Conservation (phyloP, 1,140 invertebrate species). For the Cyphomyrmex costatus region DNA sequence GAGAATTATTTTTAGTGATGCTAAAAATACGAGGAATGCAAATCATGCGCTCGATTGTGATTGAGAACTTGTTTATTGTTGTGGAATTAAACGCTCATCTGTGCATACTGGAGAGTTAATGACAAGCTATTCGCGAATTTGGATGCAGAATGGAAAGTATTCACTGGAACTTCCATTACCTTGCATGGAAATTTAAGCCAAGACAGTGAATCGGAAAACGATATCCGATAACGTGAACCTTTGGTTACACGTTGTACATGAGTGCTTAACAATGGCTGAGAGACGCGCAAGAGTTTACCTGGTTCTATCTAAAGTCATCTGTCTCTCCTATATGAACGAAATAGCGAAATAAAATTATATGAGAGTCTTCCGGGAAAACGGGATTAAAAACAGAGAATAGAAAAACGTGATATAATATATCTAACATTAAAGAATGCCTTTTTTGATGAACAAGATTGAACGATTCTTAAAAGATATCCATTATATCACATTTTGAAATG, state of each 20-base stretch:
- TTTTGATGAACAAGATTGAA: background rate
- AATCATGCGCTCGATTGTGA: conserved; percentile 11
- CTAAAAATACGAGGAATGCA: conserved; percentile 11
- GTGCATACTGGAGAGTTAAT: conserved; percentile 6
- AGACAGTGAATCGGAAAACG: conserved; percentile 80
- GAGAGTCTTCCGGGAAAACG: background rate
- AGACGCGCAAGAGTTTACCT: conserved; percentile 69
- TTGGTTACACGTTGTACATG: conserved; percentile 64
- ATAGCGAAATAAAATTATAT: conserved; percentile 12
- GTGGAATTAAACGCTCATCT: background rate
- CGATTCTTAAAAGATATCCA: background rate
- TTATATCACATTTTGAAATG: background rate
- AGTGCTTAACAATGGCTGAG: conserved; percentile 55
- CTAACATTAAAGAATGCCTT: background rate
- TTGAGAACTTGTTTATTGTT: background rate
- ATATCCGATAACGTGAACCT: conserved; percentile 82
- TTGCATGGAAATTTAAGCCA: conserved; percentile 75
- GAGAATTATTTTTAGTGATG: background rate
- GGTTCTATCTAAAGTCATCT: conserved; percentile 14
- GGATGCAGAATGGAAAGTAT: conserved; percentile 4
- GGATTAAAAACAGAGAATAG: background rate
- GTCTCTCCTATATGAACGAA: background rate
- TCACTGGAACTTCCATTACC: conserved; percentile 78
- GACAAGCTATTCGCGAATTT: conserved; percentile 1
- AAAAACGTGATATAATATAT: background rate